phyloP scores from a whole-genome alignment of 2,888 invertebrate species.

The Oligia strigilis region DNA sequence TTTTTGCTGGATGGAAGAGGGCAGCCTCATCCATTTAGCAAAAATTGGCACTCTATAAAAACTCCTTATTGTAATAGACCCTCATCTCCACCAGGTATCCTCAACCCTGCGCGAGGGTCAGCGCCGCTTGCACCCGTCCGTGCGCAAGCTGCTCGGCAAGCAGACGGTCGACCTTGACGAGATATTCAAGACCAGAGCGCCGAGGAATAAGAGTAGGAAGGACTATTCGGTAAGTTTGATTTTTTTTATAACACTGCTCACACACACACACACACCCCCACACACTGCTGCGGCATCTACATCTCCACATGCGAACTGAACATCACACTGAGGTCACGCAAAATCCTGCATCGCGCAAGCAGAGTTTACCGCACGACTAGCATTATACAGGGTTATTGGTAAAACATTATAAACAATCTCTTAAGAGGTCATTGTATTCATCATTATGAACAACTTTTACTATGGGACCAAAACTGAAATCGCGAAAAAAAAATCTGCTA shows the following conservation, averaged over 20 bases:
- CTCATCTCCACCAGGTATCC: conserved; percentile 75
- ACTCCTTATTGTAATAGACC: background rate
- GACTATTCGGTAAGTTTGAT: conserved; percentile 80
- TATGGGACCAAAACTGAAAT: too few species aligned
- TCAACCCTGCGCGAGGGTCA: conserved; percentile 83
- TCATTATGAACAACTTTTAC: too few species aligned
- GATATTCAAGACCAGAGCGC: conserved; percentile 84
- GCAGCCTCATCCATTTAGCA: background rate
- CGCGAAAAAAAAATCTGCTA: too few species aligned
- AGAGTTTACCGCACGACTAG: background rate
- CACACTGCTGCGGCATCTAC: background rate
- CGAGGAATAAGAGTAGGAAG: conserved; percentile 86
- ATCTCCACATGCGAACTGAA: background rate
- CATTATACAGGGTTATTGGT: background rate
- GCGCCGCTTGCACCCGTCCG: conserved; percentile 93
- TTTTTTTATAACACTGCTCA: background rate
- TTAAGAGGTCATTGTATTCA: too few species aligned
- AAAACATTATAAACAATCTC: too few species aligned
- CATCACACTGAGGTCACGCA: background rate
- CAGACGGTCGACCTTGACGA: conserved; percentile 89
- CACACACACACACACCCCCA: too few species aligned
- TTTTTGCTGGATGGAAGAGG: too few species aligned
- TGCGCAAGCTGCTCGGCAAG: conserved; percentile 93
- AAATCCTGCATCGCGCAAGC: background rate
- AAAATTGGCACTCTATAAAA: background rate